phyloP scores from a whole-genome alignment of 2,888 invertebrate genomes.

The Drosophila formosana region DNA sequence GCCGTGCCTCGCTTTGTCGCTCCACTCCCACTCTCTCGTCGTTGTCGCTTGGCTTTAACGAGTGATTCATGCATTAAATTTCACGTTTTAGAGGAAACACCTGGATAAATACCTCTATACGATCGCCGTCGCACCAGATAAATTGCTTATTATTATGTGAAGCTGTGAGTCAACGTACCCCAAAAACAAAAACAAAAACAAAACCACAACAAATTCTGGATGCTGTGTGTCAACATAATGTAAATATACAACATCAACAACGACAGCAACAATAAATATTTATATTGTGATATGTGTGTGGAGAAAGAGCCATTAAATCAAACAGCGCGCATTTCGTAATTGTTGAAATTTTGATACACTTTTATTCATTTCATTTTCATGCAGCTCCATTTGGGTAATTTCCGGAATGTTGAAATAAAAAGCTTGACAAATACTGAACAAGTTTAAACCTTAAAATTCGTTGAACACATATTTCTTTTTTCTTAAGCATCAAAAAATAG shows the following conservation, averaged over 20 bases:
- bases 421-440: background rate
- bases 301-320: slow-evolving; percentile 12
- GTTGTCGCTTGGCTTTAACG: slow-evolving; percentile 30
- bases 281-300: background rate
- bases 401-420: slow-evolving; percentile 18
- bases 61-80: slow-evolving; percentile 65
- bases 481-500: too few species aligned
- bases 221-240: slow-evolving; percentile 45
- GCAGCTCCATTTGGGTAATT: background rate
- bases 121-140: slow-evolving; percentile 22
- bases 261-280: slow-evolving; percentile 8
- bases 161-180: slow-evolving; percentile 44
- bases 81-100: slow-evolving; percentile 69
- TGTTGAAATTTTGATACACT: slow-evolving; percentile 18
- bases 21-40: slow-evolving; percentile 7
- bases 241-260: slow-evolving; percentile 12
- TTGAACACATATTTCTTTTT: too few species aligned
- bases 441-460: too few species aligned
- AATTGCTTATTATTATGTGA: slow-evolving; percentile 33
- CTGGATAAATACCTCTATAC: slow-evolving; percentile 66
- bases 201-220: slow-evolving; percentile 26
- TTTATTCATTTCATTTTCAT: background rate
- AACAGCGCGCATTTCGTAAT: slow-evolving; percentile 8
- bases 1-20: background rate
- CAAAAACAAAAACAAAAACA: background rate